These are phyloP conservation scores for Penaeus vannamei DNA, from an alignment of 1,140 invertebrate genomes.

Conservation along the genomic window DNA sequence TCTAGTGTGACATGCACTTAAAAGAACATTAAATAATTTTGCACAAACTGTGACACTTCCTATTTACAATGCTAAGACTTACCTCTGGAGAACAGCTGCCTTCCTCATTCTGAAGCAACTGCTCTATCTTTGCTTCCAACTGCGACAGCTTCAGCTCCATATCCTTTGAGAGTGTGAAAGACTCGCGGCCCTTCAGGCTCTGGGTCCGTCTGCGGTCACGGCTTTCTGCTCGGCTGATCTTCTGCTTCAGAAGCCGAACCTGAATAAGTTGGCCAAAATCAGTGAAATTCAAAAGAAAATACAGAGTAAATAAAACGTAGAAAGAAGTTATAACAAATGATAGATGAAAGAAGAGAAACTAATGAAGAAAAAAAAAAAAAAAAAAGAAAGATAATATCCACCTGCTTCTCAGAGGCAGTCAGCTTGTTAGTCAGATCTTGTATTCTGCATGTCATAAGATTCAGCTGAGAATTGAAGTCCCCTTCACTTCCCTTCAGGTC, in stretches of 20 bases:
- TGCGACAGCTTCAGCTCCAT: constrained; percentile 86
- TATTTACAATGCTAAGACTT: neutral
- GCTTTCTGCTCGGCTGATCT: constrained; percentile 83
- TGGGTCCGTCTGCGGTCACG: constrained; percentile 84
- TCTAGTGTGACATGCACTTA: too few species aligned
- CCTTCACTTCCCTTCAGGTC: constrained; percentile 80
- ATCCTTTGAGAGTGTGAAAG: constrained; percentile 84
- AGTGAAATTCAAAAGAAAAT: neutral
- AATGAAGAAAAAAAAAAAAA: neutral
- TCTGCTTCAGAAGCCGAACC: constrained; percentile 81
- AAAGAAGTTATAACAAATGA: neutral
- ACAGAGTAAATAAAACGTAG: neutral
- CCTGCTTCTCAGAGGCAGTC: constrained; percentile 85
- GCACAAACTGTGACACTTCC: too few species aligned
- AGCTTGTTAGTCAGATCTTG: constrained; percentile 88
- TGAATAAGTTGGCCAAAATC: neutral
- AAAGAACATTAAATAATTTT: too few species aligned
- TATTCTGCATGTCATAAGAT: constrained; percentile 86
- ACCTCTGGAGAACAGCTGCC: constrained; percentile 70
- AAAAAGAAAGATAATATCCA: constrained; percentile 69
- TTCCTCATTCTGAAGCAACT: constrained; percentile 73
- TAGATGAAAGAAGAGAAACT: too few species aligned
- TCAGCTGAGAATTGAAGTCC: constrained; percentile 82
- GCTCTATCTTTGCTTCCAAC: constrained; percentile 82
- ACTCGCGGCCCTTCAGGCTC: constrained; percentile 83